Conservation (phyloP, 1,140 invertebrate genomes). For the Lordiphosa mommai region DNA sequence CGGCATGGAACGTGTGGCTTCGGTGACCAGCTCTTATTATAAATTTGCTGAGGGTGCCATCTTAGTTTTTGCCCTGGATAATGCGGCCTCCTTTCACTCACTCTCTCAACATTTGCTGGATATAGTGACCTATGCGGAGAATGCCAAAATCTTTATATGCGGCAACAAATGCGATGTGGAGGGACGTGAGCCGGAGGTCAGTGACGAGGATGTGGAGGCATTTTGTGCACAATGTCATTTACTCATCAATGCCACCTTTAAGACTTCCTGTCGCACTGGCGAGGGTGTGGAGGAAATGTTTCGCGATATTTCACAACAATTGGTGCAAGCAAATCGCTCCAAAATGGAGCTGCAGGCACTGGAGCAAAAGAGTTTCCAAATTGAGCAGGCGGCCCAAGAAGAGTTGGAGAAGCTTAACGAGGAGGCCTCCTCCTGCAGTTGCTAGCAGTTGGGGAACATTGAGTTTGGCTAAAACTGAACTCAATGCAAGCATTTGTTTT, state of each 20-base stretch:
- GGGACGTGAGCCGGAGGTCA: conserved; percentile 85
- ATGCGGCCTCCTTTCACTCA: conserved; percentile 94
- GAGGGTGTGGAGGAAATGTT: conserved; percentile 95
- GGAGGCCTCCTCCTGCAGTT: conserved; percentile 83
- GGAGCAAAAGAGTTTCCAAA: conserved; percentile 89
- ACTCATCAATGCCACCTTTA: conserved; percentile 92
- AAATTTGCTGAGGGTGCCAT: conserved; percentile 96
- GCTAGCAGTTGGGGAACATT: conserved; percentile 81
- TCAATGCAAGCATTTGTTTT: conserved; percentile 41
- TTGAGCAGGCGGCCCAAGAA: conserved; percentile 82
- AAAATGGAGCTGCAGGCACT: conserved; percentile 89
- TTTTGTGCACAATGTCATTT: conserved; percentile 97
- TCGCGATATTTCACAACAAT: conserved; percentile 89
- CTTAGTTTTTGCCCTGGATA: conserved; percentile 93
- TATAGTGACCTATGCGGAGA: conserved; percentile 94
- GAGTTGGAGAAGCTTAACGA: conserved; percentile 78
- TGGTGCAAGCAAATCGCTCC: conserved; percentile 89
- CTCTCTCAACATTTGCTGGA: conserved; percentile 94
- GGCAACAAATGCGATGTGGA: conserved; percentile 93
- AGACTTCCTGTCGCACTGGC: conserved; percentile 94
- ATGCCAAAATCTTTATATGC: conserved; percentile 95
- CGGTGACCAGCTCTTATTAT: conserved; percentile 95
- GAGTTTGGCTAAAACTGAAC: conserved; percentile 66
- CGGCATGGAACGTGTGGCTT: conserved; percentile 95
- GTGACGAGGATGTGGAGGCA: conserved; percentile 92